These are phyloP conservation scores for Siderastrea radians DNA, from an alignment of 92 coral and sea anemone genomes.

Conservation along the genomic window DNA sequence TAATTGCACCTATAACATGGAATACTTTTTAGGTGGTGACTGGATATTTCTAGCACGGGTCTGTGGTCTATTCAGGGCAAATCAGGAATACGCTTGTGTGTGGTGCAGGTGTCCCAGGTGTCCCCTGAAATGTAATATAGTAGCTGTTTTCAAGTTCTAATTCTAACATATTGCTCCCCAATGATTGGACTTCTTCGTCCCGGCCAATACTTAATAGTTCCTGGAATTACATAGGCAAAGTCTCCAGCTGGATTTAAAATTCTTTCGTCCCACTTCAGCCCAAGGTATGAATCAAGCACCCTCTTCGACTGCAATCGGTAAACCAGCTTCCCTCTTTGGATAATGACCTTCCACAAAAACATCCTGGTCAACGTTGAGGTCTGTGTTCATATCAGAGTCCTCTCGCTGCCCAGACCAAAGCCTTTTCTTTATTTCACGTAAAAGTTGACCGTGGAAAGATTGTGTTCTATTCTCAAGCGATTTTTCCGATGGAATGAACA, in stretches of 20 bases:
- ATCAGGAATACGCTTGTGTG: constrained; percentile 72
- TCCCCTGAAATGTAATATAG: too few species aligned
- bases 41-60: constrained; percentile 78
- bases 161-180: constrained; percentile 46
- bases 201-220: constrained; percentile 63
- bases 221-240: constrained; percentile 65
- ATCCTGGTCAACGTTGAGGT: constrained; percentile 57
- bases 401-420: constrained; percentile 59
- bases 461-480: constrained; percentile 46
- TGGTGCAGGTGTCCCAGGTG: constrained; percentile 87
- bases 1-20: constrained; percentile 45
- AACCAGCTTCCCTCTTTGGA: constrained; percentile 57
- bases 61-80: constrained; percentile 74
- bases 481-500: constrained; percentile 22
- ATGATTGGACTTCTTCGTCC: constrained; percentile 49
- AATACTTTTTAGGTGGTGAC: constrained; percentile 81
- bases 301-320: constrained; percentile 43
- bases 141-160: constrained; percentile 56
- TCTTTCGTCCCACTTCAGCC: constrained; percentile 70
- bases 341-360: constrained; percentile 58
- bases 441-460: constrained; percentile 29
- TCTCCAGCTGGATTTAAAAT: constrained; percentile 63
- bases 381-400: constrained; percentile 56
- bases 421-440: constrained; percentile 55
- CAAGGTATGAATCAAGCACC: constrained; percentile 52